These are phyloP conservation scores for Tenthredo distinguenda DNA, from an alignment of 2,888 invertebrate genomes.

Conservation along the genomic window DNA sequence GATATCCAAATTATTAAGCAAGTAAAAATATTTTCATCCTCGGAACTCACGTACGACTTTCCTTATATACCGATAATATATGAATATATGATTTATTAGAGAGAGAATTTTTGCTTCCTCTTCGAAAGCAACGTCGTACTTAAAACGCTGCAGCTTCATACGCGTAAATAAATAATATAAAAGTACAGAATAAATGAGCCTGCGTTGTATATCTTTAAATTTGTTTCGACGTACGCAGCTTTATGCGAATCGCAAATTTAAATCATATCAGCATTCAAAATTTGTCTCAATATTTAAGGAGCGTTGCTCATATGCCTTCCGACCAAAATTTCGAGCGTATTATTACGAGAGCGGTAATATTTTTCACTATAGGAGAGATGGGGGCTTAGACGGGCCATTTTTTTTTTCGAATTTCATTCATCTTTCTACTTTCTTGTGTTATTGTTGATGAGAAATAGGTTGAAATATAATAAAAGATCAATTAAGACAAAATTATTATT, in stretches of 20 bases:
- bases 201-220: background rate
- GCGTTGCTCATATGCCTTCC: background rate
- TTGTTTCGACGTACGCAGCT: background rate
- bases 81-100: background rate
- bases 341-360: conserved; percentile 30
- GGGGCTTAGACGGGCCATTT: too few species aligned
- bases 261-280: background rate
- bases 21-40: conserved; percentile 39
- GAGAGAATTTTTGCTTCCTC: background rate
- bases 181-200: conserved; percentile 13
- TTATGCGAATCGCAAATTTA: background rate
- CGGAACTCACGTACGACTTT: background rate
- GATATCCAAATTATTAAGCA: conserved; percentile 49
- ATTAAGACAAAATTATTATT: too few species aligned
- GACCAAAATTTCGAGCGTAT: conserved; percentile 28
- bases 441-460: too few species aligned
- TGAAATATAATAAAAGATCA: too few species aligned
- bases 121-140: background rate
- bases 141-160: background rate
- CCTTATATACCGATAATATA: conserved; percentile 11
- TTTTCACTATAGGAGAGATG: background rate
- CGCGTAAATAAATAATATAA: background rate
- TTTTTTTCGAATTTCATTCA: too few species aligned
- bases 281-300: background rate
- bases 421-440: too few species aligned